phyloP scores from a whole-genome alignment of 1,140 invertebrate species.

The Heliconius eleuchia region DNA sequence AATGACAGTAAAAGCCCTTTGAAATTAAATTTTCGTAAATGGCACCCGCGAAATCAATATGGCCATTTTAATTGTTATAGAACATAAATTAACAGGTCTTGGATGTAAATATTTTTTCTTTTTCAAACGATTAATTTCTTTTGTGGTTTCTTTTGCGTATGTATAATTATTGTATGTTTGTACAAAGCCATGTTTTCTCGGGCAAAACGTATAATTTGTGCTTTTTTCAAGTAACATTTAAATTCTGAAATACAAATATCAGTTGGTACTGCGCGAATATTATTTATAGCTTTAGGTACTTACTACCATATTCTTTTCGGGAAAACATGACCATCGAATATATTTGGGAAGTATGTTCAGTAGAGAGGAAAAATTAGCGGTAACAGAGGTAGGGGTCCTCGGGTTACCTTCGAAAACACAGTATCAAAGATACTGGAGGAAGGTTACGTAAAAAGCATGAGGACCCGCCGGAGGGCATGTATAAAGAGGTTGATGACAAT shows the following conservation, averaged over 20 bases:
- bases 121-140: slow-evolving; percentile 53
- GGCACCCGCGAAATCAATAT: slow-evolving; percentile 51
- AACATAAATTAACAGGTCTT: slow-evolving; percentile 65
- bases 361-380: too few species aligned
- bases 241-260: slow-evolving; percentile 1
- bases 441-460: too few species aligned
- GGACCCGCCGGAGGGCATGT: too few species aligned
- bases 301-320: too few species aligned
- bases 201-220: slow-evolving; percentile 9
- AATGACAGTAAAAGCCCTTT: slow-evolving; percentile 56
- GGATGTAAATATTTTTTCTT: slow-evolving; percentile 56
- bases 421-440: too few species aligned
- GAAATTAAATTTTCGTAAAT: slow-evolving; percentile 49
- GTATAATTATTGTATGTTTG: slow-evolving; percentile 27
- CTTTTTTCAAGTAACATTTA: slow-evolving; percentile 12
- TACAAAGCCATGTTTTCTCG: slow-evolving; percentile 29
- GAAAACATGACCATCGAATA: too few species aligned
- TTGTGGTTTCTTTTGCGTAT: slow-evolving; percentile 48
- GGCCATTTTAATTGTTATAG: slow-evolving; percentile 62
- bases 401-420: too few species aligned
- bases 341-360: too few species aligned
- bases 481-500: too few species aligned
- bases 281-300: neutral
- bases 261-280: neutral
- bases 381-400: too few species aligned